Evolutionary conservation across 2,113 vertebrate genomes (phyloP).

Genomic region (Dunckerocampus dactyliophorus): DNA sequence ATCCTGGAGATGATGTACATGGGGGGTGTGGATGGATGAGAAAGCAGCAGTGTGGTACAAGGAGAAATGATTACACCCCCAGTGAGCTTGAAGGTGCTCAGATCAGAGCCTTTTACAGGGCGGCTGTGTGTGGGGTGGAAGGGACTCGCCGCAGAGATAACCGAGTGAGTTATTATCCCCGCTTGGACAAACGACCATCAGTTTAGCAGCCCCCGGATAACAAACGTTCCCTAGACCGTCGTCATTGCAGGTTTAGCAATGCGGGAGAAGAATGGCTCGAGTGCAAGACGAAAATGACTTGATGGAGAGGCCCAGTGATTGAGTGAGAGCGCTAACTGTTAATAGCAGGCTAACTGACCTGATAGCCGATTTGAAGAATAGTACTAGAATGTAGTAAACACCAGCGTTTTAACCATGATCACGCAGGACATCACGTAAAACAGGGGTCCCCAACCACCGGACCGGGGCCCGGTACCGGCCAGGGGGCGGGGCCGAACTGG

Average conservation of each 20-base stretch:
- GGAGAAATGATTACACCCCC: conserved; percentile 46
- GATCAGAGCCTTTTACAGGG: conserved; percentile 50
- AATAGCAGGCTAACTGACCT: conserved; percentile 16
- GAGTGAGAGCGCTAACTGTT: conserved; percentile 23
- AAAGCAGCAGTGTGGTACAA: conserved; percentile 31
- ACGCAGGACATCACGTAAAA: no score
- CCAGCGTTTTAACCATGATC: no score
- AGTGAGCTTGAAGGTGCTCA: conserved; percentile 31
- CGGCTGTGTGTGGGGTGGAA: background rate
- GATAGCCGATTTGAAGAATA: background rate
- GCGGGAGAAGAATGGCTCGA: conserved; percentile 36
- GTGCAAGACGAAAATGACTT: conserved; percentile 22
- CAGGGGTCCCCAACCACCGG: no score
- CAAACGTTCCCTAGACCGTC: conserved; percentile 43
- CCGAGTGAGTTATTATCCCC: conserved; percentile 41
- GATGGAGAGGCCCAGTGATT: conserved; percentile 22
- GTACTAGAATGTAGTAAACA: no score
- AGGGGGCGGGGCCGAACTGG: no score
- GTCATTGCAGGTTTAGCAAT: conserved; percentile 46
- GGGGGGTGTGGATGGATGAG: conserved; percentile 32
- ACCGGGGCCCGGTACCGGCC: no score
- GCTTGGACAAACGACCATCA: conserved; percentile 41
- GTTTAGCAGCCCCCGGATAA: conserved; percentile 36
- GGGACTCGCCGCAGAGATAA: conserved; percentile 40
- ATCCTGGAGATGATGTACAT: conserved; percentile 16